Percentiles rank a stretch among this genome's conserved stretches.
These are phyloP conservation scores for Dicerorhinus sumatrensis DNA, from an alignment of 2,113 vertebrate genomes.

Conservation along the genomic window DNA sequence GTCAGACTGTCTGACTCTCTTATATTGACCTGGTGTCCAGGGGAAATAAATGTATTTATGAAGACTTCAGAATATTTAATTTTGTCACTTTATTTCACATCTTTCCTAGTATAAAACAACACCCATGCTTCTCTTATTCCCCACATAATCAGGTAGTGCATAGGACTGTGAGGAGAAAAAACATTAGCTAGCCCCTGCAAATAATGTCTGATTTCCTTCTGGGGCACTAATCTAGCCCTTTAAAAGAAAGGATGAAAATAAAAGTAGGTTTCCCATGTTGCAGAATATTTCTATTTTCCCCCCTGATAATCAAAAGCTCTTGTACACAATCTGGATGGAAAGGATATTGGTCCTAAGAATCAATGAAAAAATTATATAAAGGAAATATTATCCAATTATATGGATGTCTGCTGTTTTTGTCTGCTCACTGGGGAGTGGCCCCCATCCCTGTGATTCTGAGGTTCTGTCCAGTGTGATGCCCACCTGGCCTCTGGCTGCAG, in stretches of 20 bases:
- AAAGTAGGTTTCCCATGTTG: neutral
- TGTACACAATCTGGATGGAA: neutral
- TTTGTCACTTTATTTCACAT: constrained; percentile 43
- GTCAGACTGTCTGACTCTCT: neutral
- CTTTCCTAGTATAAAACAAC: neutral
- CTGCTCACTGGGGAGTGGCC: neutral
- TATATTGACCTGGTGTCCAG: neutral
- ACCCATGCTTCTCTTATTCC: neutral
- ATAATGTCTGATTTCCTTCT: constrained; percentile 6
- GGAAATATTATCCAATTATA: constrained; percentile 25
- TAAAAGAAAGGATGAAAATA: neutral
- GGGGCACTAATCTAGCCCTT: neutral
- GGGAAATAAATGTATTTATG: neutral
- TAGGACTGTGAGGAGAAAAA: neutral
- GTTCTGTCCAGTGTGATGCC: neutral
- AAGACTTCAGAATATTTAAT: constrained; percentile 1
- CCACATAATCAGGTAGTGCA: neutral
- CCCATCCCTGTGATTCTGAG: neutral
- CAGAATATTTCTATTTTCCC: neutral
- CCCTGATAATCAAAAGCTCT: neutral
- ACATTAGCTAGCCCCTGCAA: neutral
- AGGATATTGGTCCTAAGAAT: neutral
- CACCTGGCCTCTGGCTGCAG: neutral
- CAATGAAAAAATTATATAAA: neutral
- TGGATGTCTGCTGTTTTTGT: neutral